Base-by-base conservation (phyloP, 2,113 vertebrate species). In the Melierax canorus region DNA sequence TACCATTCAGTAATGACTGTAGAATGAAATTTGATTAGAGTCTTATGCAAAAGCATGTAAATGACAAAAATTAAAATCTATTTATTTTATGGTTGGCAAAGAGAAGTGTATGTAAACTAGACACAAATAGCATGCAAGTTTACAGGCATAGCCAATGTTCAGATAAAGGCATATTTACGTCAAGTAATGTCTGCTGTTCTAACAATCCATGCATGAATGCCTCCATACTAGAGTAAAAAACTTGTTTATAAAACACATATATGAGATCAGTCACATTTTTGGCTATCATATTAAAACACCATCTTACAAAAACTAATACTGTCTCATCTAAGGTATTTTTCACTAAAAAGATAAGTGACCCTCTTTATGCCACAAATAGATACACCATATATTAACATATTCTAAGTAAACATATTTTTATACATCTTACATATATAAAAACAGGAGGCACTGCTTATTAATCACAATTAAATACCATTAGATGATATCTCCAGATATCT, bases 121-220 rank as follows among this genome's bases (percentile, higher is more conserved):
- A 58, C 64, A 86, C 32, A 86, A 75, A 91, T 10, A 92, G 56
- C 72, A 63, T 22, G 24, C 29, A 76, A 63, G 56, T 91, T 90
- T 88, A 86, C 72, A 93, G 76, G 86, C 77, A 88, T 4, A 77
- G 75, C 30, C 53, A 72, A 81, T 55, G 38, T 18, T 85, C 79
- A 94, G 46, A 93, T 34, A 85, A 90, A 83, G 60, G 62, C 86
- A 68, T 15, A 82, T 84, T 89, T 91, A 59, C 82, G 95, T 91
- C 48, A 92, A 92, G 58, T 63, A 71, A 79, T 32, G 39, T 39
- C 71, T 96, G 45, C 86, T 88, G 84, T 86, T 94, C 88, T 63
- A 88, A 81, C 39, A 88, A 64, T 48, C 45, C 62, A 64, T 60
- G 58, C 88, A 59, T 38, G 38, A 92, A 51, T 76, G 62, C 67